Percentiles rank a stretch among this genome's conserved stretches.
phyloP scores from a whole-genome alignment of 2,888 invertebrate species.

The Brachyopa scutellaris region DNA sequence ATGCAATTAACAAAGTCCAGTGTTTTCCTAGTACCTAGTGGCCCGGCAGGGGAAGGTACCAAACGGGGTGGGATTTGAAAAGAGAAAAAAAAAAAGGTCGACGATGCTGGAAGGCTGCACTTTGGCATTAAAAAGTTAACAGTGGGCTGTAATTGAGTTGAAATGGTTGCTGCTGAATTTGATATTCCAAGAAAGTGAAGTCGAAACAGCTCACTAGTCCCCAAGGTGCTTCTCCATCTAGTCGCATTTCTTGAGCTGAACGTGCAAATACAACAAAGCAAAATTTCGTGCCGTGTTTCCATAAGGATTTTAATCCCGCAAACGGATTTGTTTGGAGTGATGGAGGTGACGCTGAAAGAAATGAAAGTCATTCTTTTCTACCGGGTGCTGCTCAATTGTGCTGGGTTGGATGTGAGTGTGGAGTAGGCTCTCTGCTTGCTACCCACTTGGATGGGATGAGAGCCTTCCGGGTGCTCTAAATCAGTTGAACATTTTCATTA shows the following conservation, averaged over 20 bases:
- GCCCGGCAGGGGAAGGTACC: too few relatives aligned
- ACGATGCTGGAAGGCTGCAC: slow-evolving; percentile 32
- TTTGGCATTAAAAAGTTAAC: slow-evolving; percentile 65
- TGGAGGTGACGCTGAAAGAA: slow-evolving; percentile 31
- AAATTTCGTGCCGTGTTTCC: slow-evolving; percentile 17
- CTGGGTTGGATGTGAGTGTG: neutral
- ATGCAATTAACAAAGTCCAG: slow-evolving; percentile 50
- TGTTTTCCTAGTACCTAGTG: slow-evolving; percentile 4
- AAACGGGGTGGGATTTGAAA: neutral
- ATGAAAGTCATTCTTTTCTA: slow-evolving; percentile 39
- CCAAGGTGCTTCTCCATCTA: neutral
- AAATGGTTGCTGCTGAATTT: slow-evolving; percentile 47
- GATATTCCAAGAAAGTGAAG: slow-evolving; percentile 21
- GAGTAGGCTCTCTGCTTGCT: neutral
- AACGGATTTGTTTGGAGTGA: slow-evolving; percentile 33
- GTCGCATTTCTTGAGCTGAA: slow-evolving; percentile 24
- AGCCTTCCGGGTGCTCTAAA: slow-evolving; percentile 28
- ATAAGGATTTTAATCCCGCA: slow-evolving; percentile 47
- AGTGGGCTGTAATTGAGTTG: slow-evolving; percentile 62
- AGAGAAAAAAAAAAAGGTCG: slow-evolving; percentile 1
- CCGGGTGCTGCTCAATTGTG: neutral
- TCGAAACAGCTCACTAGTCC: neutral
- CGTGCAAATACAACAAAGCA: slow-evolving; percentile 11
- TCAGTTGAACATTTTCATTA: slow-evolving; percentile 53
- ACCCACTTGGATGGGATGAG: neutral